Evolutionary conservation across 2,113 vertebrate genomes (phyloP).

Genomic region (Corvus moneduloides): DNA sequence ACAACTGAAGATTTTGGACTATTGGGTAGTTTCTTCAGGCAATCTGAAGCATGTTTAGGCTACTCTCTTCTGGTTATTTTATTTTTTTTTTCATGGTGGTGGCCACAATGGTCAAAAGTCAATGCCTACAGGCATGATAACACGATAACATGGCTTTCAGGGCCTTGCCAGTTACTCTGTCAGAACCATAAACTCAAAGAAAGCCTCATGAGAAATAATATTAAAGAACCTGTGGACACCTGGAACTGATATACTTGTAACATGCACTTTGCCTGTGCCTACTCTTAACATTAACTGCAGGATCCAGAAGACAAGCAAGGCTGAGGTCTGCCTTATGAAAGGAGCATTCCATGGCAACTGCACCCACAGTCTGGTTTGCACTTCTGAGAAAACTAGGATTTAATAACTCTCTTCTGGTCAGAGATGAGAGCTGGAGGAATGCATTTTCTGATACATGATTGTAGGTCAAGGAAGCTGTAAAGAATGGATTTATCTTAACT

Average conservation of each 20-base stretch:
- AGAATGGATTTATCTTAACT: not conserved
- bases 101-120: not conserved
- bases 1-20: not conserved
- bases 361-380: not conserved
- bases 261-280: not conserved
- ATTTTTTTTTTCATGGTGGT: not conserved
- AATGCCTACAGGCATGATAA: not conserved
- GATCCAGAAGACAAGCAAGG: not conserved
- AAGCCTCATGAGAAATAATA: not conserved
- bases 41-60: not conserved
- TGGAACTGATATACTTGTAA: not conserved
- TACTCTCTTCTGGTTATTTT: not conserved
- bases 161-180: not conserved
- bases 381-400: not conserved
- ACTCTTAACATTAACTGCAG: not conserved
- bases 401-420: not conserved
- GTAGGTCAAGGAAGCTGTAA: not conserved
- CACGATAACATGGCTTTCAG: not conserved
- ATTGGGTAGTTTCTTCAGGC: not conserved
- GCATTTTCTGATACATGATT: not conserved
- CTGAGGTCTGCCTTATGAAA: not conserved
- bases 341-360: not conserved
- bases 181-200: not conserved
- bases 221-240: not conserved
- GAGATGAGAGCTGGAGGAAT: not conserved